These are phyloP conservation scores for Sorex fumeus DNA, from an alignment of 2,113 vertebrate genomes.

Conservation along the genomic window DNA sequence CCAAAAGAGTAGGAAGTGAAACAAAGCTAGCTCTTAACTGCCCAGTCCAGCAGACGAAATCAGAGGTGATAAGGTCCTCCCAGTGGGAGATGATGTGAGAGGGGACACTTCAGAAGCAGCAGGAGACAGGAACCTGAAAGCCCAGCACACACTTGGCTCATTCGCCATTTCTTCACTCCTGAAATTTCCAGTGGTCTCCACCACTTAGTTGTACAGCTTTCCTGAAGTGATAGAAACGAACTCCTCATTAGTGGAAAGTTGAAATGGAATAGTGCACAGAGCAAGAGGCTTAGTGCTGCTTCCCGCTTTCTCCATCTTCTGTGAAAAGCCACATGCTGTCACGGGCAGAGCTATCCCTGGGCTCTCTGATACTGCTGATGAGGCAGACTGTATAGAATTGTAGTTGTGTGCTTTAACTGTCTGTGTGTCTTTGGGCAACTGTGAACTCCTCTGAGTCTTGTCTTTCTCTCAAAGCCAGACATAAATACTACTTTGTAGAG, in stretches of 20 bases:
- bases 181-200: fast-evolving
- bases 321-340: neutral
- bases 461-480: slow-evolving; percentile 22
- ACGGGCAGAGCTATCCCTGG: fast-evolving
- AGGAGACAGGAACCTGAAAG: neutral
- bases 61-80: neutral
- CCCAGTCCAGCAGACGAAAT: neutral
- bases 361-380: neutral
- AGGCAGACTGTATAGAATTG: neutral
- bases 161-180: neutral
- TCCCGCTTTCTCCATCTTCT: neutral
- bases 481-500: neutral
- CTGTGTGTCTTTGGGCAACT: slow-evolving; percentile 41
- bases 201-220: neutral
- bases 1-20: too few species aligned
- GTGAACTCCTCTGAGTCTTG: slow-evolving; percentile 10
- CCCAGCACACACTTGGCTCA: fast-evolving
- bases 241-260: neutral
- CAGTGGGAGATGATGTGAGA: neutral
- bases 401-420: neutral
- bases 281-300: neutral
- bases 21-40: neutral
- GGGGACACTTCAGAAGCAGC: neutral
- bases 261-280: neutral
- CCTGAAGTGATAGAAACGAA: neutral